Evolutionary conservation across 2,797 vertebrate genomes (phyloP).

Genomic region (Rhadinocentrus ornatus): DNA sequence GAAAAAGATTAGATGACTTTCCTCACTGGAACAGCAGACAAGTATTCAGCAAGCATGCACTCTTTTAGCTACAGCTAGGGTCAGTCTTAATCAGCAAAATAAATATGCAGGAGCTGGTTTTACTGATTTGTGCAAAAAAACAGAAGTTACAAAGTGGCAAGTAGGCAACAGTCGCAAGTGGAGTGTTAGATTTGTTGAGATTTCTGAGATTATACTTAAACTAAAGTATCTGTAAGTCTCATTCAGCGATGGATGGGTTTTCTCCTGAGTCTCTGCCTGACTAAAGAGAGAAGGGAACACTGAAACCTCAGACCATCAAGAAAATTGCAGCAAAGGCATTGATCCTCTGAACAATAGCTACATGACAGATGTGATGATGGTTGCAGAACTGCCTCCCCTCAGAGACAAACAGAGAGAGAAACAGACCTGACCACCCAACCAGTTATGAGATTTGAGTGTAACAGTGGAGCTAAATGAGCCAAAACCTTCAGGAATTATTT

Average conservation of each 20-base stretch:
- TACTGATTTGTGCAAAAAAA: conserved; percentile 4
- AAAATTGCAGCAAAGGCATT: conserved; percentile 68
- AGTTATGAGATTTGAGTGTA: conserved; percentile 13
- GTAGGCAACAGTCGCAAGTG: conserved; percentile 13
- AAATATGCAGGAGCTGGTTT: conserved; percentile 11
- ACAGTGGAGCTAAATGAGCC: conserved; percentile 20
- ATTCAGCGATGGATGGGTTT: conserved; percentile 18
- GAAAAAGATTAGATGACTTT: conserved; percentile 36
- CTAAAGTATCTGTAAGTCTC: conserved; percentile 21
- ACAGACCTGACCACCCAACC: conserved; percentile 30
- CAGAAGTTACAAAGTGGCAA: conserved; percentile 6
- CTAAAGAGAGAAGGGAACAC: conserved; percentile 33
- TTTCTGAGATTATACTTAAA: conserved; percentile 29
- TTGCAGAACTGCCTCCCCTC: conserved; percentile 61
- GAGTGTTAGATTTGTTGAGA: conserved; percentile 21
- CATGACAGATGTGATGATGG: conserved; percentile 76
- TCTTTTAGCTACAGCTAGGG: conserved; percentile 5
- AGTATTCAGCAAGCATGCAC: conserved; percentile 9
- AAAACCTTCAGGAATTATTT: conserved; percentile 28
- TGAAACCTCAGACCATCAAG: conserved; percentile 47
- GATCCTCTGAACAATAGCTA: conserved; percentile 72
- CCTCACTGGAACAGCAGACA: conserved; percentile 35
- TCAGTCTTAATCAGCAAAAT: conserved; percentile 2
- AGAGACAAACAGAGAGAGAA: conserved; percentile 28
- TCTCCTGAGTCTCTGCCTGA: conserved; percentile 28